Base-by-base conservation (phyloP, 2,888 invertebrate genomes). In the Phrixothrix hirtus region DNA sequence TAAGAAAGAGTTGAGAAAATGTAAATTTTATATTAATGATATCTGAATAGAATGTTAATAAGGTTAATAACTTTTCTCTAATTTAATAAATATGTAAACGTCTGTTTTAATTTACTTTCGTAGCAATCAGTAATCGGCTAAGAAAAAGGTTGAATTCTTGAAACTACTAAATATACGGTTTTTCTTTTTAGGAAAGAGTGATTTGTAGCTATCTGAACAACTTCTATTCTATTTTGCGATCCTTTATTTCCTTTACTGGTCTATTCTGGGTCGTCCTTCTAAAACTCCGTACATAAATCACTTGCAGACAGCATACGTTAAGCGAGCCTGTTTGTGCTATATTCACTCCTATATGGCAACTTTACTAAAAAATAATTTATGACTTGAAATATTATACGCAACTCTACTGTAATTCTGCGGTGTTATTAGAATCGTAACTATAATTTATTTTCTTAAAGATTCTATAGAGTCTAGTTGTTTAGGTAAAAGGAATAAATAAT, bases 161-260 rank as follows among this genome's bases (percentile, higher is more conserved):
- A 37, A 43, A 38, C 27, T 13, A 15, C 16, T 37, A 35, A 50
- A 37, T 43, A 39, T 44, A 39, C 34, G 11, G 29, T 42, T 57
- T 57, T 55, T 35, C 44, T 44, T 55, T 44, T 47, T 46, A 11
- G 37, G 36, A 37, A 26, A 32, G 59, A 58, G 62, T 74, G 75
- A 75, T 75, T 75, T 75, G 75, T 74, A 69, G 71, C 63, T 69
- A 67, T 67, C 70, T 71, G 72, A 74, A 72, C 72, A 74, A 73
- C 71, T 73, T 70, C 71, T 74, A 74, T 74, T 75, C 75, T 74
- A 75, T 74, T 75, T 73, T 65, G 67, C 67, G 66, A 68, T 72
- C 68, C 70, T 73, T 73, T 74, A 72, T 74, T 72, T 73, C 71
- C 70, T 68, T 72, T 70, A 68, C 66, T 49, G 57, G 62, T 59